Base-by-base conservation (phyloP, 1,140 invertebrate species). In the Zaprionus kolodkinae region DNA sequence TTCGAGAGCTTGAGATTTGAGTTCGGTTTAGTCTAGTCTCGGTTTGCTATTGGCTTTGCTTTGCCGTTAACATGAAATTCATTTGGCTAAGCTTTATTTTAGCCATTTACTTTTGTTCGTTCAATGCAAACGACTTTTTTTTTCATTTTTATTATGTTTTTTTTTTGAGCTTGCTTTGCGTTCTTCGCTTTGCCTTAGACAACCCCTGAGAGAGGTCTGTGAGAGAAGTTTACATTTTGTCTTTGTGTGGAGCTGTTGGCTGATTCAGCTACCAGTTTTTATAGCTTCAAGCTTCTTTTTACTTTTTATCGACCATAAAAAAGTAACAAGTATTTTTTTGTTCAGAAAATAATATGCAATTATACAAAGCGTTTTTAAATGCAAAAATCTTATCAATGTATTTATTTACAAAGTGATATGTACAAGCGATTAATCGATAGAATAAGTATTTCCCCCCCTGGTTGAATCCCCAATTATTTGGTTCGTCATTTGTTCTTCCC, bases 121-220 rank as follows among this genome's bases (percentile, higher is more conserved):
- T 89, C 84, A 88, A 88, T 88, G 84, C 86, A 85, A 88, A 89
- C 84, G 71, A 88, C 85, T 81, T 85, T 83, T 86, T 74, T 77
- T 35, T 55, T 54, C 40, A 50, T 54, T 50, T 54, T 63, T 74
- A 40, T 69, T 50, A 50, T 50, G 17, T 50, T 21, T 50, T 48
- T 45, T 48, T 50, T 50, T 9, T 10, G 10, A 17, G 45, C 45
- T 50, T 50, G 45, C 45, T 50, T 50, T 2, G 45, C 11, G 45
- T 25, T 50, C 45, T 69, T 36, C 50, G 56, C 15, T 61, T 73
- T 43, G 69, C 21, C 15, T 63, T 57, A 63, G 52, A 61, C 30
- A 21, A 21, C 21, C 21, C 21, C 12, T 21, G 21, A 21, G 35
- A 35, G 50, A 13, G 27, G 52, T 48, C 67, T 43, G 67, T 64